Base-by-base conservation (phyloP, 2,113 vertebrate genomes). In the Alethe castanea region DNA sequence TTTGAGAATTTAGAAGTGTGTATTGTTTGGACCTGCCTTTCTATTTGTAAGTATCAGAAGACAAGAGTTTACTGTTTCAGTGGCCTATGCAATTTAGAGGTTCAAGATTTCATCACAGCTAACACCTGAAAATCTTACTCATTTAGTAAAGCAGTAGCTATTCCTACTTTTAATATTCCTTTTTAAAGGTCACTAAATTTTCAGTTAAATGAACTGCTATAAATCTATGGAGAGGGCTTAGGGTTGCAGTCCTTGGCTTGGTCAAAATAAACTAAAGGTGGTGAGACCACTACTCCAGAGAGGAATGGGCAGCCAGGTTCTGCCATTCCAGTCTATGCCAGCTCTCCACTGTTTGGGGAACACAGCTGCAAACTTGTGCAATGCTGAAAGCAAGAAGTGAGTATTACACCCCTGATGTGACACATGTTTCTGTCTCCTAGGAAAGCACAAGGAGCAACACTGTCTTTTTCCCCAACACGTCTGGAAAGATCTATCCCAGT, bases 351-450 rank as follows among this genome's bases (percentile, higher is more conserved):
- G 3, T 19, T 40, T 36, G 18, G 26, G 45, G 52, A 35, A 56
- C 4, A 5, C 35, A 23, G 44, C 12, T 53, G 23, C 40, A 40
- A 28, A 45, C 14, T 29, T 44, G 11, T 8, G 10, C 65, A 76
- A 38, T 18, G 33, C 4, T 62, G 47, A 56, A 78, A 71, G 35
- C 12, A 60, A 56, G 52, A 79, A 23, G 4, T 23, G 18, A 52
- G 19, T 6, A 60, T 7, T 8, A 11, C 3, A 4, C 28, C 31
- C 0, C 0, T 6, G 3, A 4, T 25, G 11, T 36, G 45, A 44
- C 24, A 8, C 40, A 33, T 36, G 18, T 14, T 74, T 70, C 33
- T 38, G 11, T 31, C 35, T 78, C 19, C 50, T 35, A 26, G 9
- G 14, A 91, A 93, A 70, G 23, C 19, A 54, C 40, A 52, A 56